Base-by-base conservation (phyloP, 2,113 vertebrate genomes). In the Cochlearius cochlearius region DNA sequence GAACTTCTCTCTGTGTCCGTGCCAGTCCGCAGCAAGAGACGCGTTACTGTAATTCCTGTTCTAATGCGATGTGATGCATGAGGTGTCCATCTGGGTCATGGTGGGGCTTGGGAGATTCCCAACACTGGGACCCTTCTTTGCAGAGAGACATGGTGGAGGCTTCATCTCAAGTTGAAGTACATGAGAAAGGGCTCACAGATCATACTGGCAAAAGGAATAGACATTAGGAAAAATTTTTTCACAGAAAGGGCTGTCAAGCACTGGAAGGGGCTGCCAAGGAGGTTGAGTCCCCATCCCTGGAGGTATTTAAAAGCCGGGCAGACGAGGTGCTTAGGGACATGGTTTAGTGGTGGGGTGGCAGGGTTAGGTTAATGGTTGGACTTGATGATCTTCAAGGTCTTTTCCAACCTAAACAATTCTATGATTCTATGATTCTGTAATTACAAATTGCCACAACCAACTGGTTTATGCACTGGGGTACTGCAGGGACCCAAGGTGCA, bases 101-200 rank as follows among this genome's bases (percentile, higher is more conserved):
- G 29, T 36, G 29, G 38, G 20, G 6, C 26, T 66, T 62, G 32
- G 29, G 36, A 60, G 26, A 8, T 43, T 82, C 39, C 30, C 60
- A 39, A 1, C 50, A 30, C 17, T 32, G 21, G 29, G 29, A 56
- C 20, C 10, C 22, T 23, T 71, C 38, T 62, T 83, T 73, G 53
- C 36, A 55, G 55, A 69, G 34, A 32, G 26, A 29, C 38, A 39
- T 1, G 0, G 41, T 1, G 3, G 60, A 50, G 34, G 34, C 49
- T 84, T 18, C 38, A 47, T 41, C 55, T 41, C 43, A 36, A 63
- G 62, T 49, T 63, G 55, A 88, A 88, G 36, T 39, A 56, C 36
- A 49, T 58, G 55, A 15, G 71, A 76, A 76, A 53, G 18, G 15
- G 21, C 49, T 88, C 73, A 41, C 16, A 58, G 55, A 22, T 64